These are phyloP conservation scores for Mixornis gularis DNA, from an alignment of 2,113 vertebrate genomes.

Conservation along the genomic window DNA sequence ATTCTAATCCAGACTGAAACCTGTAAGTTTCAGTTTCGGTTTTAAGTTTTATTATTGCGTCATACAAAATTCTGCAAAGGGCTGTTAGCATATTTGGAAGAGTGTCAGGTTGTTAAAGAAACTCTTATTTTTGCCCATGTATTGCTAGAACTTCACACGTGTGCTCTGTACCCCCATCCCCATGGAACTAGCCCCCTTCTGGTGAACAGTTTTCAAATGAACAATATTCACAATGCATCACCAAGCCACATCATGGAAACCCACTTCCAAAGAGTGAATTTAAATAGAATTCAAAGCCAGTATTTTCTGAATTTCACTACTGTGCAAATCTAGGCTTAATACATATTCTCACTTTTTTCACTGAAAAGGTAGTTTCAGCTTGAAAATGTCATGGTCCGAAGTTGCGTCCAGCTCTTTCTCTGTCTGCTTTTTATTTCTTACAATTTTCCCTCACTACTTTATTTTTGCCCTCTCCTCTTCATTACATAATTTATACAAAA, in stretches of 20 bases:
- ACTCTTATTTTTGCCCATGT: not conserved
- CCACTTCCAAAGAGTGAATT: not conserved
- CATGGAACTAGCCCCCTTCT: not conserved
- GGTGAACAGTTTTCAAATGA: not conserved
- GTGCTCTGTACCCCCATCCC: not conserved
- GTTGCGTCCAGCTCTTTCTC: not conserved
- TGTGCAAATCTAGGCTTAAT: not conserved
- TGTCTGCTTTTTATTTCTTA: not conserved
- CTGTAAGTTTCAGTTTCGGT: not conserved
- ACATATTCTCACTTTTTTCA: not conserved
- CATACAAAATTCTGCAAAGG: not conserved
- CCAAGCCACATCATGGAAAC: not conserved
- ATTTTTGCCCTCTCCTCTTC: not conserved
- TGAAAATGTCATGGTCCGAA: not conserved
- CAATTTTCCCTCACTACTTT: not conserved
- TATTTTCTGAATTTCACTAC: not conserved
- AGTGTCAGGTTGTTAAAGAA: not conserved
- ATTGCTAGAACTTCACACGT: not conserved
- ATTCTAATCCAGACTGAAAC: not conserved
- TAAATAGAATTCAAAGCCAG: not conserved
- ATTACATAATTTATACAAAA: not conserved
- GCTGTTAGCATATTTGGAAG: not conserved
- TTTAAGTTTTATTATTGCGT: not conserved
- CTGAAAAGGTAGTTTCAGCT: not conserved
- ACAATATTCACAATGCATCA: not conserved